Evolutionary conservation across 2,113 vertebrate genomes (phyloP).

Genomic region (Hiodon tergisus): DNA sequence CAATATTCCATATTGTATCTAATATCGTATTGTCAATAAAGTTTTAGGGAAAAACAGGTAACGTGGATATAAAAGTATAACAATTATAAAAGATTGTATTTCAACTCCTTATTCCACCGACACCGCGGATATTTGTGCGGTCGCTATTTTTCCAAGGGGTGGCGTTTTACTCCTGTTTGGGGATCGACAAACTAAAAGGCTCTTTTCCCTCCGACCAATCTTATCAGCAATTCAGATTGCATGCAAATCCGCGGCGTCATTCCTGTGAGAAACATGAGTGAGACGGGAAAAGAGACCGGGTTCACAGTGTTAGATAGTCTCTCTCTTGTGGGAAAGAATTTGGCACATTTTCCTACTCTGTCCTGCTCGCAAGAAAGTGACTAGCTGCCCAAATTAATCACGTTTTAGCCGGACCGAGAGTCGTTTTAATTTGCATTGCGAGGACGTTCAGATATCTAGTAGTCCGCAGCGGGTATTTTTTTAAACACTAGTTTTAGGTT

Average conservation of each 20-base stretch:
- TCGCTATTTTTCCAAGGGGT: conserved; percentile 69
- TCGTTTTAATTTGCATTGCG: conserved; percentile 24
- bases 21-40: neutral
- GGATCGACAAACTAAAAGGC: conserved; percentile 20
- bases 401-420: conserved; percentile 30
- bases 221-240: conserved; percentile 80
- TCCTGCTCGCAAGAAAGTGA: conserved; percentile 57
- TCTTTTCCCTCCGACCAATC: conserved; percentile 41
- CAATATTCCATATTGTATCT: neutral
- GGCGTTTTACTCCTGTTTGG: conserved; percentile 60
- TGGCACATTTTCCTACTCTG: conserved; percentile 44
- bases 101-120: neutral
- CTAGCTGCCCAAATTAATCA: conserved; percentile 47
- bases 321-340: conserved; percentile 42
- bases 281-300: conserved; percentile 12
- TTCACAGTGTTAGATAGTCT: conserved; percentile 49
- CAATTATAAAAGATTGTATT: too few relatives aligned
- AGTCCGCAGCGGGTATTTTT: conserved; percentile 18
- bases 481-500: neutral
- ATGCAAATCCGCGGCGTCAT: conserved; percentile 70
- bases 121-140: conserved; percentile 11
- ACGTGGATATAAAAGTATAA: too few relatives aligned
- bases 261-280: conserved; percentile 31
- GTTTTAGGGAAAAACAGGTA: neutral
- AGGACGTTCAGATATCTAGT: conserved; percentile 37